Conservation (phyloP, 2,113 vertebrate species). For the Poecilia latipinna region DNA sequence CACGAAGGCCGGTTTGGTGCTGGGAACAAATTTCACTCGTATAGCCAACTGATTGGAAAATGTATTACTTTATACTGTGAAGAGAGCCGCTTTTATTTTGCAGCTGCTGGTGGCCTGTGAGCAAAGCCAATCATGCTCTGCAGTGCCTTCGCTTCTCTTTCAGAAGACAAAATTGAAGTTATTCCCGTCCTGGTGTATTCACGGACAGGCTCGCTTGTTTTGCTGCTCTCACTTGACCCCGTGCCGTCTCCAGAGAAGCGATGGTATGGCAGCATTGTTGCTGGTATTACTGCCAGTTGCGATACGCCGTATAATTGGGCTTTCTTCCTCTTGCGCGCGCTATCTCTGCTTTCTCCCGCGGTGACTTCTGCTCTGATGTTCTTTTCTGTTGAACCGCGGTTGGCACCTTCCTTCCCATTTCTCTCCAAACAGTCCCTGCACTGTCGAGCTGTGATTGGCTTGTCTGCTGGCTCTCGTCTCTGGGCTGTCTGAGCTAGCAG, state of each 20-base stretch:
- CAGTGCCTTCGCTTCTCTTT: conserved; percentile 32
- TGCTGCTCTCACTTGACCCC: conserved; percentile 69
- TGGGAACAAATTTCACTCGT: background rate
- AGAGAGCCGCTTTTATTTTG: conserved; percentile 22
- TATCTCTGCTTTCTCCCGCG: conserved; percentile 36
- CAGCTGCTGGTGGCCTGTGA: conserved; percentile 23
- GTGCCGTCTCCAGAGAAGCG: conserved; percentile 48
- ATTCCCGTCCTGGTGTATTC: conserved; percentile 44
- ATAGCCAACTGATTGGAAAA: conserved; percentile 15
- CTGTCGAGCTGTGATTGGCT: conserved; percentile 58
- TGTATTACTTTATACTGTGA: conserved; percentile 22
- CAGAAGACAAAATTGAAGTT: conserved; percentile 47
- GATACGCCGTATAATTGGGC: conserved; percentile 67
- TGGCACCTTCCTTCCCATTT: conserved; percentile 53
- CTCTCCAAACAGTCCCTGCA: conserved; percentile 52
- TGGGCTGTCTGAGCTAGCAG: conserved; percentile 53
- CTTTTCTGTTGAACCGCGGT: conserved; percentile 55
- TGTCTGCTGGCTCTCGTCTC: conserved; percentile 21
- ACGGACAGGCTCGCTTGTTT: conserved; percentile 59
- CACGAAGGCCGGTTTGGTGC: background rate
- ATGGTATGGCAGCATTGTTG: conserved; percentile 49
- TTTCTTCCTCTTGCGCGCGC: conserved; percentile 50
- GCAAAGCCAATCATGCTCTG: conserved; percentile 21
- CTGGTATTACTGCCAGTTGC: conserved; percentile 55
- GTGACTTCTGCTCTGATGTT: conserved; percentile 69